Conservation (phyloP, 2,113 vertebrate species). For the Platycercus adscitus region DNA sequence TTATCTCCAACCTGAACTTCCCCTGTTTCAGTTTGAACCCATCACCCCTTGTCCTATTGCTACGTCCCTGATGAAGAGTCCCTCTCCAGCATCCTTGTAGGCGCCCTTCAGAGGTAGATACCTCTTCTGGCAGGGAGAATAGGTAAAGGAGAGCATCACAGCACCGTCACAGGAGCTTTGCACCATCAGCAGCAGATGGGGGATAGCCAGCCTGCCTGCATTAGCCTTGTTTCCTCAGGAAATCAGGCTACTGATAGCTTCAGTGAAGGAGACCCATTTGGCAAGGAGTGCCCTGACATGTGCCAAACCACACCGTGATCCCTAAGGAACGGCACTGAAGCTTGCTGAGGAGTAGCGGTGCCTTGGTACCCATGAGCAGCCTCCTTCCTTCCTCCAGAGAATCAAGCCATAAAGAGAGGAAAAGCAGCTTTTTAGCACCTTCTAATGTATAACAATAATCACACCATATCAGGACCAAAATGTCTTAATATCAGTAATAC, state of each 20-base stretch:
- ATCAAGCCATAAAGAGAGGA: conserved; percentile 48
- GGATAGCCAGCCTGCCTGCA: neutral
- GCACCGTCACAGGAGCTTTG: neutral
- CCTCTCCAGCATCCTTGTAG: neutral
- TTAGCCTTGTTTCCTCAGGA: neutral
- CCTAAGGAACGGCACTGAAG: neutral
- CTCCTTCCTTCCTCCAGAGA: neutral
- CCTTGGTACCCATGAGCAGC: neutral
- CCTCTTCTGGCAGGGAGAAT: neutral
- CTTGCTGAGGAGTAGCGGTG: neutral
- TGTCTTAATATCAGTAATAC: neutral
- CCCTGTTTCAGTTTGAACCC: neutral
- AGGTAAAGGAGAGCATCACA: neutral
- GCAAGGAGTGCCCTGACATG: neutral
- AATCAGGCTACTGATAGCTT: neutral
- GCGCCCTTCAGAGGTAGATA: neutral
- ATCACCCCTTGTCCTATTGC: neutral
- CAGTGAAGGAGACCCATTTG: neutral
- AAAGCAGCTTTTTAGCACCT: neutral
- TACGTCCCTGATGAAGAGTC: neutral
- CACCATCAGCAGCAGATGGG: neutral
- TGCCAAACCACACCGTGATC: neutral
- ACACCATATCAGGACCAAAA: conserved; percentile 35
- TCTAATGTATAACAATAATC: neutral
- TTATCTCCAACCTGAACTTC: rapidly evolving